Evolutionary conservation across 2,113 vertebrate species (phyloP).

Genomic region (Ursus arctos): DNA sequence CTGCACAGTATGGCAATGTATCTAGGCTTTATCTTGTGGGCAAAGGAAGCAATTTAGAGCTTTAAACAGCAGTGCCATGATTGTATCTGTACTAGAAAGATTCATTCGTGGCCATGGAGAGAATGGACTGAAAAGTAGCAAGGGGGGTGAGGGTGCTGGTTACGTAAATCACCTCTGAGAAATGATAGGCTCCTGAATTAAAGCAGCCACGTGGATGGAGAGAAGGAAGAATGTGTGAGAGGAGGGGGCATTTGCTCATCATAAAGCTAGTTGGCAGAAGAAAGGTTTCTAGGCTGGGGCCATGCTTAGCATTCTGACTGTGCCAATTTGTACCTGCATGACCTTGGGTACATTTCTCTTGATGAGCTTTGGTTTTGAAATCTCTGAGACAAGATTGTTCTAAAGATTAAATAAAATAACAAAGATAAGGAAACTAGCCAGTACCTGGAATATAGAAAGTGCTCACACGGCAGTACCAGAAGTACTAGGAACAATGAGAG

Average conservation of each 20-base stretch:
- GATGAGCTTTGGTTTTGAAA: not conserved
- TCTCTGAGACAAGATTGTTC: not conserved
- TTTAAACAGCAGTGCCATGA: not conserved
- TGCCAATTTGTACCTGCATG: not conserved
- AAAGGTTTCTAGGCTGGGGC: not conserved
- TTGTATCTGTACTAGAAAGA: not conserved
- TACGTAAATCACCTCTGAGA: not conserved
- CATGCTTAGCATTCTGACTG: not conserved
- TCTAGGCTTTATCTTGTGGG: not conserved
- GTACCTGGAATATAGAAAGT: not conserved
- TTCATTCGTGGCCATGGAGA: not conserved
- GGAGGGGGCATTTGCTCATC: not conserved
- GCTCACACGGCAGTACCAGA: accelerated
- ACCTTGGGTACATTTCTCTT: not conserved
- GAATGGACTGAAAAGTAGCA: too few species aligned
- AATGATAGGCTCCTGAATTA: not conserved
- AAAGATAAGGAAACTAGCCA: not conserved
- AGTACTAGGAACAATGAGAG: accelerated
- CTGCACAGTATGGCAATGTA: not conserved
- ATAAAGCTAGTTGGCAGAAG: not conserved
- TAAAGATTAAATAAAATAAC: not conserved
- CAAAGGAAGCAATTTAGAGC: not conserved
- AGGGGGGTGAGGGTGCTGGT: not conserved
- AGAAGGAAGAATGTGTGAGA: not conserved
- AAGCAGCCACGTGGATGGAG: accelerated